Evolutionary conservation across 2,888 invertebrate species (phyloP).

Genomic region (Aspidiotus rigidus): DNA sequence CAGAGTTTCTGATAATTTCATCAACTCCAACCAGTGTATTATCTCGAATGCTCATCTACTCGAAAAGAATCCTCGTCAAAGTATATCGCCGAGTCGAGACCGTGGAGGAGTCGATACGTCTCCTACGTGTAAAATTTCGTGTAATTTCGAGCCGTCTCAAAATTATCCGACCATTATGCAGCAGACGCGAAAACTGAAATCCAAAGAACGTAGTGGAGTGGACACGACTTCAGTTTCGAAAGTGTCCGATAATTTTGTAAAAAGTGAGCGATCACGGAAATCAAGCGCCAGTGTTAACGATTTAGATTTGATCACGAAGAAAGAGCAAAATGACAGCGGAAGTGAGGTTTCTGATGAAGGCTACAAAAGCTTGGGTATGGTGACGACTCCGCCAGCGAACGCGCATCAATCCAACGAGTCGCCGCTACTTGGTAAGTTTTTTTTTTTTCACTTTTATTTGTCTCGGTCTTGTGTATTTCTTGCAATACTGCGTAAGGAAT

Average conservation of each 20-base stretch:
- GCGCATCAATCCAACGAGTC: slow-evolving; percentile 18
- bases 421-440: slow-evolving; percentile 25
- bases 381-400: slow-evolving; percentile 50
- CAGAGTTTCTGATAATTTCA: slow-evolving; percentile 41
- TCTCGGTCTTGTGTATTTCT: no score
- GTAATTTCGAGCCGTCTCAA: slow-evolving; percentile 37
- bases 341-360: slow-evolving; percentile 80
- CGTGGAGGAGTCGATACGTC: slow-evolving; percentile 43
- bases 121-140: slow-evolving; percentile 42
- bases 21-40: slow-evolving; percentile 34
- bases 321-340: slow-evolving; percentile 40
- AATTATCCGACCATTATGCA: slow-evolving; percentile 6
- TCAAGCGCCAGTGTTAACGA: slow-evolving; percentile 31
- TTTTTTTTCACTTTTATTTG: not conserved
- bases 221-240: slow-evolving; percentile 40
- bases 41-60: slow-evolving; percentile 12
- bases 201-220: slow-evolving; percentile 35
- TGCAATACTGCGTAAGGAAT: no score
- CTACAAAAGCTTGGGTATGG: slow-evolving; percentile 63
- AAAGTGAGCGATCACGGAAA: slow-evolving; percentile 36
- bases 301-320: slow-evolving; percentile 20
- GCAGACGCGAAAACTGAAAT: slow-evolving; percentile 34
- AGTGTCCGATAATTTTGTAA: slow-evolving; percentile 40
- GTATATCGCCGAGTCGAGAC: slow-evolving; percentile 13
- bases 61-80: slow-evolving; percentile 34